Evolutionary conservation across 2,888 invertebrate genomes (phyloP), one percentile per base, ranked within the genome.

Genomic region (Zaprionus lineosus): DNA sequence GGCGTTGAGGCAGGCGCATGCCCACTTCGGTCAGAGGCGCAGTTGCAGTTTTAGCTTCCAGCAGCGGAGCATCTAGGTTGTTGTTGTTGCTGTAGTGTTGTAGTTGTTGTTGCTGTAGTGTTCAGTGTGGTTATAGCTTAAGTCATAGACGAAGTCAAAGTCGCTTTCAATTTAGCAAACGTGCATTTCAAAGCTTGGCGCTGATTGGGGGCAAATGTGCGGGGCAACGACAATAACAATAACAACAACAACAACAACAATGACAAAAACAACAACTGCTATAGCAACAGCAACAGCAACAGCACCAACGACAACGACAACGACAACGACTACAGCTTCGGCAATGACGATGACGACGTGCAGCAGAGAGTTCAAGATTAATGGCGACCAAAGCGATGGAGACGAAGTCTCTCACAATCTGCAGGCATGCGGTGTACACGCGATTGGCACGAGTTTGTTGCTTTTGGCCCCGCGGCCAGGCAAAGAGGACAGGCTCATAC

Each of bases 381-480:
- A 81, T 81, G 77, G 86, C 67, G 41, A 46, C 64, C 62, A 72
- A 62, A 66, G 70, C 82, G 60, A 61, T 60, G 63, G 63, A 52
- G 57, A 69, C 74, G 78, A 62, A 46, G 62, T 57, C 69, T 68
- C 51, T 40, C 58, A 31, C 62, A 74, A 66, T 67, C 61, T 61
- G 69, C 72, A 84, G 79, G 86, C 89, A 83, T 86, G 86, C 88
- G 85, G 86, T 86, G 86, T 86, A 87, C 89, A 89, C 89, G 90
- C 89, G 89, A 89, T 89, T 87, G 89, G 89, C 89, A 89, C 89
- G 89, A 88, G 89, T 86, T 88, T 81, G 62, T 46, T 71, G 64
- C 71, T 62, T 50, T 60, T 61, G 51, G 67, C 64, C 63, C 29
- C 53, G 46, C 31, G 58, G 67, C 46, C 43, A 39, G 60, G 40